A percentile compares a stretch with the other conserved stretches of the same genome.
Conservation (phyloP, 2,113 vertebrate genomes). For the Ailuropoda melanoleuca region DNA sequence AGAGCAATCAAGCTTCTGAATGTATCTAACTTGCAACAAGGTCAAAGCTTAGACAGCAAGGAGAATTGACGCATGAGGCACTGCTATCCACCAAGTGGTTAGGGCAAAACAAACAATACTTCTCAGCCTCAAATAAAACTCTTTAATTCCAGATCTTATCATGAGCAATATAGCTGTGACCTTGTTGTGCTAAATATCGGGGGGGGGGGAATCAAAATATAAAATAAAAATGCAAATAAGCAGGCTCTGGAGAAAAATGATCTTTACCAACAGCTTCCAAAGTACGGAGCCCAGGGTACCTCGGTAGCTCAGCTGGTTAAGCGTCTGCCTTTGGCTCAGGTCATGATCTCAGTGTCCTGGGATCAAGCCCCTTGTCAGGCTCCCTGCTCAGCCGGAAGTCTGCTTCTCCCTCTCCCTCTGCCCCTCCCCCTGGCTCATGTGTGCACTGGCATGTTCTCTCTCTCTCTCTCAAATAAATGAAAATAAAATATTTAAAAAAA, state of each 20-base stretch:
- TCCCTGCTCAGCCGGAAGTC: not conserved
- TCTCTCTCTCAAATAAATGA: not conserved
- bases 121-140: slow-evolving; percentile 1
- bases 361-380: not conserved
- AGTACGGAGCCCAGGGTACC: not conserved
- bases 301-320: not conserved
- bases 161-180: not conserved
- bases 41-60: not conserved
- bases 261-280: not conserved
- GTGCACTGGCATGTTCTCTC: too few relatives aligned
- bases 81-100: not conserved
- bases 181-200: not conserved
- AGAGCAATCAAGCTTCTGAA: not conserved
- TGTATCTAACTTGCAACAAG: not conserved
- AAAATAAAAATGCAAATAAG: slow-evolving; percentile 56
- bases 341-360: not conserved
- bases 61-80: not conserved
- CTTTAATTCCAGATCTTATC: slow-evolving; percentile 13
- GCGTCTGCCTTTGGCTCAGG: not conserved
- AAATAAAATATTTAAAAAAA: not conserved
- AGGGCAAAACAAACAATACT: slow-evolving; percentile 35
- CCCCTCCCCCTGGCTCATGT: too few relatives aligned
- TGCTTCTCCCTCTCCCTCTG: not conserved
- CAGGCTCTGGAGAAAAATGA: not conserved
- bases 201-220: not conserved